Evolutionary conservation across 2,113 vertebrate genomes (phyloP).

Genomic region (Rhea pennata): DNA sequence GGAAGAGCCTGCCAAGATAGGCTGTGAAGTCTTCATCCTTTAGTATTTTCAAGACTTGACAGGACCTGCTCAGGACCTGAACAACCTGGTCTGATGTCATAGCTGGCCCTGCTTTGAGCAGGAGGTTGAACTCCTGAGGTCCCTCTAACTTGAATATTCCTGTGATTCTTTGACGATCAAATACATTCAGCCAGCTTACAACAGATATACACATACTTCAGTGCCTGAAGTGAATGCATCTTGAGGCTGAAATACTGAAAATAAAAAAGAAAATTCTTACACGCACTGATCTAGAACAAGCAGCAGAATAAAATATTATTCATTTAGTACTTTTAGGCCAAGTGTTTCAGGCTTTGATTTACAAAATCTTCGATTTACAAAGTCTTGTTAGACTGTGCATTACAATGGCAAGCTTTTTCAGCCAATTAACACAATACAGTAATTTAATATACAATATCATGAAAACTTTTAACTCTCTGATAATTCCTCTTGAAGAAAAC

Average conservation of each 20-base stretch:
- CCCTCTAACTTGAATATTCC: background rate
- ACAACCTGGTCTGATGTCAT: background rate
- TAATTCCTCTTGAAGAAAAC: conserved; percentile 51
- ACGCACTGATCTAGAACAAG: background rate
- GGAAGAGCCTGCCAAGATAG: background rate
- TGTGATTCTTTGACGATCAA: background rate
- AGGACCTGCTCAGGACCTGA: background rate
- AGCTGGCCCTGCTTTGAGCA: background rate
- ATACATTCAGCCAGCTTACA: background rate
- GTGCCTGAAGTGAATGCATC: background rate
- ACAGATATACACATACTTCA: background rate
- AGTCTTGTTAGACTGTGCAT: background rate
- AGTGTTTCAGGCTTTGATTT: background rate
- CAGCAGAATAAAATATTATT: background rate
- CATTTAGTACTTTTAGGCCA: background rate
- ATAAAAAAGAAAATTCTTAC: background rate
- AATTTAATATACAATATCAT: conserved; percentile 5
- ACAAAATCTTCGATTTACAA: too few species aligned
- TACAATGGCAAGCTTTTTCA: conserved; percentile 4
- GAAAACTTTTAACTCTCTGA: background rate
- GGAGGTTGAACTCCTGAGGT: background rate
- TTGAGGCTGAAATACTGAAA: background rate
- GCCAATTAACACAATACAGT: conserved; percentile 35
- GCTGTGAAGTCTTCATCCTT: background rate
- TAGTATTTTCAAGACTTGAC: background rate